A percentile compares a stretch with the other conserved stretches of the same genome.
phyloP scores from a whole-genome alignment of 2,888 invertebrate genomes.

The Tromatobia lineatoria region DNA sequence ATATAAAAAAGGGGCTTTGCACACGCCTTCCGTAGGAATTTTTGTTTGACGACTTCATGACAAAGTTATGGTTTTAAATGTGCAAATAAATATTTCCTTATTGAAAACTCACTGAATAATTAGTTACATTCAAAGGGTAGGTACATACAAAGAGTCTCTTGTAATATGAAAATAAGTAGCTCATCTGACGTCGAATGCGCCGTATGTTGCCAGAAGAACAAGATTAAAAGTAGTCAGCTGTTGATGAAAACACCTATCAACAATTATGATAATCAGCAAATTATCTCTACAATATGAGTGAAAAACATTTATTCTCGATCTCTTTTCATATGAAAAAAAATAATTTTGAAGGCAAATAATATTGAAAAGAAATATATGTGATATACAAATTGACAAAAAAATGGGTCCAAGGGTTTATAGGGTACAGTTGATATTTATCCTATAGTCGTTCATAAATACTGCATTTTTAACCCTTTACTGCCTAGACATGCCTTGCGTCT shows the following conservation, averaged over 20 bases:
- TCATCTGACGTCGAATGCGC: no score
- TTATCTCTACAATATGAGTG: slow-evolving; percentile 76
- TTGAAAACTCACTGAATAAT: no score
- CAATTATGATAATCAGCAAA: slow-evolving; percentile 76
- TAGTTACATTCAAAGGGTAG: no score
- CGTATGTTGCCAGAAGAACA: no score
- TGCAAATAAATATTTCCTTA: no score
- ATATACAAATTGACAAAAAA: slow-evolving; percentile 54
- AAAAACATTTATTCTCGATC: slow-evolving; percentile 79
- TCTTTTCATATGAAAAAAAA: slow-evolving; percentile 73
- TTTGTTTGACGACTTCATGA: no score
- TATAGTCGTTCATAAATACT: slow-evolving; percentile 65
- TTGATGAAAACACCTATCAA: slow-evolving; percentile 69
- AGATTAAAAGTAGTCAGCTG: no score
- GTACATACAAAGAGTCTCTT: no score
- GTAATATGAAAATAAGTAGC: no score
- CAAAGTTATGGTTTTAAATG: no score
- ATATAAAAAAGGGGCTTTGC: no score
- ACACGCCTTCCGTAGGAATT: no score
- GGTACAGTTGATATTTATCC: slow-evolving; percentile 58
- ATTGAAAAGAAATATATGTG: slow-evolving; percentile 48
- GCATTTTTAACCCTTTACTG: slow-evolving; percentile 51
- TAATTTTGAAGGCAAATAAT: slow-evolving; percentile 55
- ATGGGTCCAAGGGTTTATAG: slow-evolving; percentile 18
- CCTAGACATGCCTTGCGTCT: neutral